phyloP scores from a whole-genome alignment of 2,113 vertebrate genomes.

The Hoplias malabaricus region DNA sequence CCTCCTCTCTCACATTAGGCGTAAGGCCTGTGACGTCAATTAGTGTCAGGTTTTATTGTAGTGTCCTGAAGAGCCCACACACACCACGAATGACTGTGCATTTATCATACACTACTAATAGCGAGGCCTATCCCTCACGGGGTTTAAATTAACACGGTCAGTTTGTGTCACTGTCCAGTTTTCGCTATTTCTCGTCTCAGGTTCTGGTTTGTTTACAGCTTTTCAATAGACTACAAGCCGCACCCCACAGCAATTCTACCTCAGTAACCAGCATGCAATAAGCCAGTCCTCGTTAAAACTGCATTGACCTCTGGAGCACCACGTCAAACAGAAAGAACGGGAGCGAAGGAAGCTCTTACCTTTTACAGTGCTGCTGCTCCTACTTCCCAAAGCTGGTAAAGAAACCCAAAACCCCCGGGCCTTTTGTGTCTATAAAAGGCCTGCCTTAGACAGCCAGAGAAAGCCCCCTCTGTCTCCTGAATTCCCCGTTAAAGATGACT shows the following conservation, averaged over 20 bases:
- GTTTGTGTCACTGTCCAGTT: conserved; percentile 1
- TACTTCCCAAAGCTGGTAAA: conserved; percentile 39
- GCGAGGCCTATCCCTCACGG: background rate
- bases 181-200: conserved; percentile 9
- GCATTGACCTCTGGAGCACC: conserved; percentile 32
- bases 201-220: conserved; percentile 50
- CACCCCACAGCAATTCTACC: conserved; percentile 65
- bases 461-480: conserved; percentile 50
- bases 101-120: conserved; percentile 31
- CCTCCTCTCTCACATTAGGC: background rate
- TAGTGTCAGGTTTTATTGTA: background rate
- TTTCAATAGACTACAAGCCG: conserved; percentile 67
- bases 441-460: conserved; percentile 47
- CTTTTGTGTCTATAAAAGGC: conserved; percentile 6
- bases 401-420: conserved; percentile 3
- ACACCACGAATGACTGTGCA: conserved; percentile 54
- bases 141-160: background rate
- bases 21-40: conserved; percentile 33
- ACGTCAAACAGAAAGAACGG: conserved; percentile 10
- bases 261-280: conserved; percentile 56
- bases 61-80: background rate
- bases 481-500: conserved; percentile 16
- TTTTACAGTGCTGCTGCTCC: conserved; percentile 41
- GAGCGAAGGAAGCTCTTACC: conserved; percentile 45
- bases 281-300: conserved; percentile 60